Evolutionary conservation across 2,888 invertebrate species (phyloP), one percentile per base, ranked within the genome.

Genomic region (Eretmocerus hayati): DNA sequence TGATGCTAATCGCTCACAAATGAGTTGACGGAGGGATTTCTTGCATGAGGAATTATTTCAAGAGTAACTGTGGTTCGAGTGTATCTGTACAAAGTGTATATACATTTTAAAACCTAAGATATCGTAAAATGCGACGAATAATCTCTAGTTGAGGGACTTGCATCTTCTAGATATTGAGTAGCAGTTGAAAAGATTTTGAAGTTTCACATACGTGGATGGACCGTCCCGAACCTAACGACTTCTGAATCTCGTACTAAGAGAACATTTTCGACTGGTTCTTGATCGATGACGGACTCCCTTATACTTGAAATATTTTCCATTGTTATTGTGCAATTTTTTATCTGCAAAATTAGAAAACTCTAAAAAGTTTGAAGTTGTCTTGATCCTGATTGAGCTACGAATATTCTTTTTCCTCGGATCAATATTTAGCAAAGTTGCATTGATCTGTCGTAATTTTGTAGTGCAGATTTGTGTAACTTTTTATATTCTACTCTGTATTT

Each of bases 31-130:
- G n/a, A n/a, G n/a, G n/a, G n/a, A n/a, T n/a, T n/a, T n/a, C n/a
- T n/a, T n/a, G n/a, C n/a, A n/a, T n/a, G n/a, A n/a, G 26, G 11
- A 37, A 31, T 31, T 18, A 42, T 48, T 42, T 42, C 45, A 46
- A 52, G 15, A 48, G 42, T 48, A 41, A 48, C 42, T 39, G 46
- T 22, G 36, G 35, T 22, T 40, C 20, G 41, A 53, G 39, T 43
- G 38, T 18, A 48, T 20, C 56, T 69, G 69, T 69, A 69, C 55
- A 69, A 68, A 69, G 52, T 67, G 67, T 68, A 67, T 57, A 67
- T 65, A 66, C 50, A 52, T 47, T 60, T 58, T 58, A 56, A 59
- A 59, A 53, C 62, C 58, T 64, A 66, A 64, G 66, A 49, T 67
- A 9, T 43, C 26, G 23, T 53, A 48, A 69, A 64, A 57, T 18